Evolutionary conservation across 2,113 vertebrate genomes (phyloP).

Genomic region (Anseranas semipalmata): DNA sequence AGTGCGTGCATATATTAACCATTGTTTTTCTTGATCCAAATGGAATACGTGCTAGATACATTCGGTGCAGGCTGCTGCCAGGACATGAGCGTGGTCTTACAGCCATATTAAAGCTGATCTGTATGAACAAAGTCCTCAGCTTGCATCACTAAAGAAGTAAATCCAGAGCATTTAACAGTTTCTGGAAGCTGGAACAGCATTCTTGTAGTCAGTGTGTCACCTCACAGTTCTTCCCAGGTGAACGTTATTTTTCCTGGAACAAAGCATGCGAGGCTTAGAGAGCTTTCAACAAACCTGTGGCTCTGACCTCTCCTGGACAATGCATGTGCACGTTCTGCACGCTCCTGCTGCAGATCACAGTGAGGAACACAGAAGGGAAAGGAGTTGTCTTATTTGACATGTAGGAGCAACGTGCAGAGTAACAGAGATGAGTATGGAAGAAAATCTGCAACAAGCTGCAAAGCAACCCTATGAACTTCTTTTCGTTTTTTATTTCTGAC

Average conservation of each 20-base stretch:
- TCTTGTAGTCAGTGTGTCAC: constrained; percentile 28
- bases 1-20: not conserved
- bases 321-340: not conserved
- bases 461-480: not conserved
- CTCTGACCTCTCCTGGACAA: not conserved
- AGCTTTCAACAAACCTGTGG: not conserved
- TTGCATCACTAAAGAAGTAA: constrained; percentile 31
- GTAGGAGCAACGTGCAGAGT: not conserved
- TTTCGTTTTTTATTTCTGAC: not conserved
- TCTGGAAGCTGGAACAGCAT: constrained; percentile 37
- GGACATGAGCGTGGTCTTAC: constrained; percentile 9
- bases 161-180: constrained; percentile 18
- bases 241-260: constrained; percentile 29
- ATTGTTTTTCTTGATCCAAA: constrained; percentile 11
- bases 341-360: fast-evolving
- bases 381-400: fast-evolving
- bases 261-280: not conserved
- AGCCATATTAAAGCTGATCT: not conserved
- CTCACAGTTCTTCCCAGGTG: constrained; percentile 26
- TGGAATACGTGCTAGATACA: not conserved
- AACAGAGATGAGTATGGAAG: not conserved
- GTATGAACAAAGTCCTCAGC: constrained; percentile 21
- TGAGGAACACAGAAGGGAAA: fast-evolving
- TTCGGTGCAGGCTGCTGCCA: not conserved
- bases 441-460: not conserved